Evolutionary conservation across 2,888 invertebrate genomes (phyloP).

Genomic region (Tinea pellionella): DNA sequence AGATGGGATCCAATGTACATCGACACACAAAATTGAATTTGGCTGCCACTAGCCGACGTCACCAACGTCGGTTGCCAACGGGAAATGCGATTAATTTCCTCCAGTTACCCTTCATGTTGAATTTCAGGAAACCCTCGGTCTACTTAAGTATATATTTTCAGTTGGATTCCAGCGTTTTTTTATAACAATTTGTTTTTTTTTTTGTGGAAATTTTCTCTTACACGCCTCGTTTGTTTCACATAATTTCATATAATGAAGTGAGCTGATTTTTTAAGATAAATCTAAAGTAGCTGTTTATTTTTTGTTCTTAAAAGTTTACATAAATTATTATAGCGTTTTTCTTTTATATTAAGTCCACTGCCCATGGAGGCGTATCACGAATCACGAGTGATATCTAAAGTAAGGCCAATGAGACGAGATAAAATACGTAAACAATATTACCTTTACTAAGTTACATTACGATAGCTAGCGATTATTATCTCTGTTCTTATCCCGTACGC

Average conservation of each 20-base stretch:
- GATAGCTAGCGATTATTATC: no score
- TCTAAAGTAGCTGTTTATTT: not conserved
- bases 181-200: not conserved
- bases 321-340: no score
- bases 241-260: not conserved
- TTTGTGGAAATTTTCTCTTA: slow-evolving; percentile 1
- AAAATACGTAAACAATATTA: no score
- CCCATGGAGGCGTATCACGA: no score
- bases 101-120: slow-evolving; percentile 10
- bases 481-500: no score
- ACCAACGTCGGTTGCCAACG: slow-evolving; percentile 7
- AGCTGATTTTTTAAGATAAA: not conserved
- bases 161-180: not conserved
- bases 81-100: slow-evolving; percentile 13
- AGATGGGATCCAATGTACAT: not conserved
- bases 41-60: slow-evolving; percentile 6
- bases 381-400: no score
- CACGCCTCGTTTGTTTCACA: not conserved
- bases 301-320: no score
- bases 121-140: slow-evolving; percentile 5
- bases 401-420: no score
- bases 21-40: slow-evolving; percentile 13
- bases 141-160: slow-evolving; percentile 10
- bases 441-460: no score
- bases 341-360: no score